These are phyloP conservation scores for Mesitornis unicolor DNA, from an alignment of 2,113 vertebrate species.

Conservation along the genomic window DNA sequence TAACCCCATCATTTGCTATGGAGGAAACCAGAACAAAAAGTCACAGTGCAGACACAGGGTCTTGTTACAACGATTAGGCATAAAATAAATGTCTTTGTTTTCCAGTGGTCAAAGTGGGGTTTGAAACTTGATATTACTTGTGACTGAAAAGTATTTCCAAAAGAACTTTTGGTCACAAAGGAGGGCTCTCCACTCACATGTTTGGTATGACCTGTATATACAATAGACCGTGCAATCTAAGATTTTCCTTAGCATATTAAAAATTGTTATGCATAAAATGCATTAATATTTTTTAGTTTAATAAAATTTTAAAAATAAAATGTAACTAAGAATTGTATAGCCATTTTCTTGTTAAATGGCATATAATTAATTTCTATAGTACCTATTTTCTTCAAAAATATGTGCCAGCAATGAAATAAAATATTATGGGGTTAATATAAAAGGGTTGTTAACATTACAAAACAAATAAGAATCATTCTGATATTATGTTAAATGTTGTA, in stretches of 20 bases:
- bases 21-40: not conserved
- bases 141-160: not conserved
- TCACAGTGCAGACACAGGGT: not conserved
- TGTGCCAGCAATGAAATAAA: not conserved
- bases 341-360: not conserved
- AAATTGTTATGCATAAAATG: not conserved
- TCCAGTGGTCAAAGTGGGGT: not conserved
- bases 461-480: not conserved
- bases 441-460: not conserved
- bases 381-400: not conserved
- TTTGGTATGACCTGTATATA: not conserved
- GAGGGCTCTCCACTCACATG: not conserved
- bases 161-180: not conserved
- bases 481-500: not conserved
- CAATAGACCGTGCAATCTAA: not conserved
- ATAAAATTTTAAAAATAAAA: not conserved
- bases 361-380: not conserved
- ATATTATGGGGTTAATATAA: not conserved
- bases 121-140: slow-evolving; percentile 2
- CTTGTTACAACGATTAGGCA: not conserved
- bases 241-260: not conserved
- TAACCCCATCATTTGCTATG: not conserved
- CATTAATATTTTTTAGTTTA: not conserved
- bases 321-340: not conserved
- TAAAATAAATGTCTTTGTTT: slow-evolving; percentile 7